Evolutionary conservation across 92 coral and sea anemone species (phyloP).

Genomic region (Blastomussa wellsi): DNA sequence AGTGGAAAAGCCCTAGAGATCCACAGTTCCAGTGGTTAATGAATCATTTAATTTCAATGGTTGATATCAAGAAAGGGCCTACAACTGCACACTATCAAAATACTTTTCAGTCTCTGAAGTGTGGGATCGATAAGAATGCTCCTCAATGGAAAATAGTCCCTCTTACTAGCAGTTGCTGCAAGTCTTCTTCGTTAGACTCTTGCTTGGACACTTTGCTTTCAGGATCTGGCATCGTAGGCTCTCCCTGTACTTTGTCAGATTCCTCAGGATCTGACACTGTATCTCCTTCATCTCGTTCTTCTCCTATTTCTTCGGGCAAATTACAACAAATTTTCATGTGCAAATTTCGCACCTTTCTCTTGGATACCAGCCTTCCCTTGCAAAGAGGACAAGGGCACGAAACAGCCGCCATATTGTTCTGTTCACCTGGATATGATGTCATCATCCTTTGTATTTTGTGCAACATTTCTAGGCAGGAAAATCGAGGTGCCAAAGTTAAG

Average conservation of each 20-base stretch:
- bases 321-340: slow-evolving; percentile 24
- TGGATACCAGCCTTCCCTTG: slow-evolving; percentile 25
- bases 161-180: slow-evolving; percentile 27
- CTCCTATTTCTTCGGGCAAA: slow-evolving; percentile 7
- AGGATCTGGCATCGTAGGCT: neutral
- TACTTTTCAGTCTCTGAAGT: slow-evolving; percentile 12
- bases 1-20: no score
- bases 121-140: slow-evolving; percentile 13
- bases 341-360: slow-evolving; percentile 18
- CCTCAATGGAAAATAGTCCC: slow-evolving; percentile 5
- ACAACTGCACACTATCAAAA: neutral
- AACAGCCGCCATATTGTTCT: slow-evolving; percentile 25
- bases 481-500: slow-evolving; percentile 16
- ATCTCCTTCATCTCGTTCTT: slow-evolving; percentile 2
- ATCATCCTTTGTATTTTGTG: neutral
- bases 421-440: neutral
- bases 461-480: slow-evolving; percentile 27
- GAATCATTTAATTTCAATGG: no score
- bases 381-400: slow-evolving; percentile 23
- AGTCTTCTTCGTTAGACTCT: slow-evolving; percentile 20
- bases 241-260: neutral
- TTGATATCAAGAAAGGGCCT: no score
- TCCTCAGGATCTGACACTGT: slow-evolving; percentile 14
- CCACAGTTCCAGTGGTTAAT: no score
- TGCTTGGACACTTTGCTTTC: slow-evolving; percentile 2